Base-by-base conservation (phyloP, 1,140 invertebrate genomes). In the Drosophila pseudoobscura region DNA sequence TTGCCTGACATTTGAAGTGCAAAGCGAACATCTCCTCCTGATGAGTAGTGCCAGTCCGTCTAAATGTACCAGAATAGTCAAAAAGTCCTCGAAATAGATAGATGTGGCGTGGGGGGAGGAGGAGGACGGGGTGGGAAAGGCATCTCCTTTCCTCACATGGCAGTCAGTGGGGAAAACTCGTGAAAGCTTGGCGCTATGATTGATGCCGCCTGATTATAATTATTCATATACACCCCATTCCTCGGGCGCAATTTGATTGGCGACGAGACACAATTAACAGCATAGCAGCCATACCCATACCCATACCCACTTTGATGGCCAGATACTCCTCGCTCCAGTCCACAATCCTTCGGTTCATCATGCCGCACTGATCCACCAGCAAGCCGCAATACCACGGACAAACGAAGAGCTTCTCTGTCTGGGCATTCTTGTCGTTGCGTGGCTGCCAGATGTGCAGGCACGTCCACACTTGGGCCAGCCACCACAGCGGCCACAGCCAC, bases 301-400 rank as follows among this genome's bases (percentile, higher is more conserved):
- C 35, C n/a, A 20, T 2, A 15, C 83, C 58, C 92, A 96, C 96
- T 93, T 97, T 97, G 8, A 96, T 96, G 92, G 96, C 97, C 17
- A 98, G 95, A 92, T 93, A 94, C 54, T 95, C 93, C 47, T 94
- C 93, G 56, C 93, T 93, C 84, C 94, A 93, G 78, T 97, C 95
- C 74, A 97, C 94, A 65, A 94, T 93, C 63, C 96, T 93, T 66
- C 97, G 92, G 92, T 98, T 98, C 73, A 98, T 91, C 53, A 95
- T 95, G n/a, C 98, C 90, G 3, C 96, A 97, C 91, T 98, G 97
- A 89, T 98, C 97, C 58, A 98, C 94, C 24, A 98, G 91, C 7
- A 96, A 92, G 1, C 95, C 94, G 88, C 95, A 95, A 90, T 97
- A 98, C 93, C 96, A 96, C 1, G 96, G 96, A 55, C 94, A 93